Evolutionary conservation across 1,140 invertebrate genomes (phyloP), one percentile per base, ranked within the genome.

Genomic region (Zaprionus lachaisei): DNA sequence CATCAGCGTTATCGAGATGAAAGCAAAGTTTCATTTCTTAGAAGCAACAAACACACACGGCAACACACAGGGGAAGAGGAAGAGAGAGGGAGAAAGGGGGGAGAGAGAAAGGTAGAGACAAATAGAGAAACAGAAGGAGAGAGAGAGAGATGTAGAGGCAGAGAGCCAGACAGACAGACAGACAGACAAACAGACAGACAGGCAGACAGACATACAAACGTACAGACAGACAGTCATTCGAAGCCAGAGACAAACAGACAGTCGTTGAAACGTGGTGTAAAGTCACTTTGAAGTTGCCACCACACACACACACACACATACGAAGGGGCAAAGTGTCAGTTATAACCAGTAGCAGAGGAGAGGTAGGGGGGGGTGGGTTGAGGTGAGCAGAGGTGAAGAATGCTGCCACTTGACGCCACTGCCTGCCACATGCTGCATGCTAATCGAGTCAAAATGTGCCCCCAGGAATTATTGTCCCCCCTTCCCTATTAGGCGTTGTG

Each of bases 391-490:
- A 34, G 61, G 14, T 15, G 17, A 2, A 37, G 22, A 6, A 17
- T 38, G 37, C 37, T 38, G 37, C 37, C 37, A 38, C 37, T 38
- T 38, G 37, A 44, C 22, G 15, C 44, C n/a, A 49, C 44, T 69
- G 73, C 73, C 9, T 34, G 44, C 44, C n/a, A 49, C 44, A 7
- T 69, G 65, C 61, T 76, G 73, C 73, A 72, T 79, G 77, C 73
- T 80, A 80, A 80, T 77, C 77, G 74, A 66, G 68, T 68, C 63
- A 61, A 79, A 76, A 72, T 79, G 38, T 72, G 73, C 73, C 68
- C 61, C 44, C 51, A 72, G 72, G 72, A 61, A 24, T 58, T 60
- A 26, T 15, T 51, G 34, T 2, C 41, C 11, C 38, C 28, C 60
- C 9, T 9, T 34, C 9, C 31, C 28, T 28, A 55, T 74, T 58